Evolutionary conservation across 2,888 invertebrate species (phyloP).

Genomic region (Mythimna loreyi): DNA sequence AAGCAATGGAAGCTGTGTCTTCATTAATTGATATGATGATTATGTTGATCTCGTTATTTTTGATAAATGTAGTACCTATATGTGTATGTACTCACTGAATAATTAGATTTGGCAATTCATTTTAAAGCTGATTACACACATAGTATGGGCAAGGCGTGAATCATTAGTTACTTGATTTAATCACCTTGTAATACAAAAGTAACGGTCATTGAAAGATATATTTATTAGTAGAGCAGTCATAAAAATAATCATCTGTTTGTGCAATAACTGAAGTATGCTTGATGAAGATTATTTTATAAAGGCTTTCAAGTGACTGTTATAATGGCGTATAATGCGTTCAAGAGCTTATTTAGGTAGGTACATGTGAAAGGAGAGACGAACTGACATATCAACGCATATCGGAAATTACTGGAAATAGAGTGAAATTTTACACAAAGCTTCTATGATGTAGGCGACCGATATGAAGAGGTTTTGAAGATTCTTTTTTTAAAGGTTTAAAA

Average conservation of each 20-base stretch:
- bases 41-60: constrained; percentile 30
- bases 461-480: too few relatives aligned
- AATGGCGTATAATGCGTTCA: neutral
- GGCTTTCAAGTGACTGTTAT: neutral
- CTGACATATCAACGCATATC: too few relatives aligned
- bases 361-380: too few relatives aligned
- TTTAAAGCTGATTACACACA: constrained; percentile 35
- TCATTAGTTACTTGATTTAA: constrained; percentile 30
- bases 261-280: constrained; percentile 13
- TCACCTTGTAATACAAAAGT: constrained; percentile 9
- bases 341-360: neutral
- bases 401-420: too few relatives aligned
- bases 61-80: constrained; percentile 35
- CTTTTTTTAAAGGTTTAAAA: too few relatives aligned
- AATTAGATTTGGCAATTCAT: constrained; percentile 48
- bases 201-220: constrained; percentile 43
- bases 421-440: too few relatives aligned
- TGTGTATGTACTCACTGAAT: neutral
- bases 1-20: neutral
- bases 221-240: constrained; percentile 22
- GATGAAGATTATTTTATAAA: constrained; percentile 14
- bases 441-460: too few relatives aligned
- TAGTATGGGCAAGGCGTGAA: constrained; percentile 20
- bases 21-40: neutral
- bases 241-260: constrained; percentile 26